Percentiles rank a stretch among this genome's conserved stretches.
Evolutionary conservation across 2,797 vertebrate species (phyloP).

Genomic region (Hozukius guyotensis): DNA sequence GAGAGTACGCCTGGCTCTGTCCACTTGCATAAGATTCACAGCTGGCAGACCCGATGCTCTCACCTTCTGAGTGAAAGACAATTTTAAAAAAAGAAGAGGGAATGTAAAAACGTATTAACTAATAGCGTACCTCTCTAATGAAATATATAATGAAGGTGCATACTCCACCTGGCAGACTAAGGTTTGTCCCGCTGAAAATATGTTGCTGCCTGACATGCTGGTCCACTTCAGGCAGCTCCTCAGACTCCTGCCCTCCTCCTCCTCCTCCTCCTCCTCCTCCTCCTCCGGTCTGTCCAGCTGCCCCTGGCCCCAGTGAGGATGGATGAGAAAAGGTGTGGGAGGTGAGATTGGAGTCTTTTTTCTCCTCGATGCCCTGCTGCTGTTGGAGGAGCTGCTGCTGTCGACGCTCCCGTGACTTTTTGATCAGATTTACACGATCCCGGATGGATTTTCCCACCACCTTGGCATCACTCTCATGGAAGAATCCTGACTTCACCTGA

Average conservation of each 20-base stretch:
- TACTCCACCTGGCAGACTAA: constrained; percentile 78
- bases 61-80: constrained; percentile 63
- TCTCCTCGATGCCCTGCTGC: constrained; percentile 79
- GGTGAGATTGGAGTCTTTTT: constrained; percentile 80
- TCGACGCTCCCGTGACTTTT: constrained; percentile 89
- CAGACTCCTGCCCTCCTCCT: constrained; percentile 77
- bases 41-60: constrained; percentile 77
- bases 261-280: constrained; percentile 35
- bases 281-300: constrained; percentile 47
- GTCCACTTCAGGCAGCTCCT: constrained; percentile 88
- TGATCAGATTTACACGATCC: constrained; percentile 90
- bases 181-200: constrained; percentile 69
- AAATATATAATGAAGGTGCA: neutral
- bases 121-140: neutral
- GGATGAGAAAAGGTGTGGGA: constrained; percentile 71
- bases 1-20: constrained; percentile 80
- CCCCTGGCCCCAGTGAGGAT: constrained; percentile 68
- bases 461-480: constrained; percentile 96
- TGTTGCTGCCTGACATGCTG: constrained; percentile 86
- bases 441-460: constrained; percentile 95
- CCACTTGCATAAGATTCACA: constrained; percentile 82
- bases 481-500: constrained; percentile 95
- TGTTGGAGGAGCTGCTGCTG: constrained; percentile 79
- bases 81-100: neutral
- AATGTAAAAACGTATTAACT: neutral